A percentile compares a stretch with the other conserved stretches of the same genome.
Evolutionary conservation across 2,888 invertebrate genomes (phyloP).

Genomic region (Folsomia manolachei): DNA sequence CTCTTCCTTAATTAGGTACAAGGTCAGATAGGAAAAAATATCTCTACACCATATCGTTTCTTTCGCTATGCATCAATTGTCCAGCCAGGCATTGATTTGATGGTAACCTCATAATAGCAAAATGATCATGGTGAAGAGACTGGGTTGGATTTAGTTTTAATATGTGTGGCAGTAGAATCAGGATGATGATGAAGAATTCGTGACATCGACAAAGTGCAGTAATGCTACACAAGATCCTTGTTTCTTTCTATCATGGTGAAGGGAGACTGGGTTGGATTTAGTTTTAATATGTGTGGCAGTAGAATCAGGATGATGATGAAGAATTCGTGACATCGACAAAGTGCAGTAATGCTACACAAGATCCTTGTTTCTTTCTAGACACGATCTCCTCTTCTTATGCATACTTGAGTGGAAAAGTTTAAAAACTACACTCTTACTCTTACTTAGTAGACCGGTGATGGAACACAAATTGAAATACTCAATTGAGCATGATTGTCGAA

Average conservation of each 20-base stretch:
- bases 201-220: neutral
- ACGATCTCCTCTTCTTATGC: neutral
- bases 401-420: neutral
- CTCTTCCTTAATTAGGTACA: neutral
- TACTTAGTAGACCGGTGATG: too few relatives aligned
- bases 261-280: neutral
- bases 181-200: neutral
- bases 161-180: neutral
- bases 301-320: neutral
- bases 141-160: too few relatives aligned
- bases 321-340: neutral
- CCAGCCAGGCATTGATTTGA: neutral
- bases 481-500: constrained; percentile 21
- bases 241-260: neutral
- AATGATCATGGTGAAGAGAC: neutral
- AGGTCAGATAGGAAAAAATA: neutral
- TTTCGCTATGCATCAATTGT: too few relatives aligned
- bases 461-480: neutral
- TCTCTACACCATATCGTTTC: too few relatives aligned
- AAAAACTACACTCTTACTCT: neutral
- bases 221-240: too few relatives aligned
- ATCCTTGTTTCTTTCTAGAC: neutral
- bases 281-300: neutral
- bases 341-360: too few relatives aligned
- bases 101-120: neutral